phyloP scores from a whole-genome alignment of 2,113 vertebrate species.

The Crotophaga sulcirostris region DNA sequence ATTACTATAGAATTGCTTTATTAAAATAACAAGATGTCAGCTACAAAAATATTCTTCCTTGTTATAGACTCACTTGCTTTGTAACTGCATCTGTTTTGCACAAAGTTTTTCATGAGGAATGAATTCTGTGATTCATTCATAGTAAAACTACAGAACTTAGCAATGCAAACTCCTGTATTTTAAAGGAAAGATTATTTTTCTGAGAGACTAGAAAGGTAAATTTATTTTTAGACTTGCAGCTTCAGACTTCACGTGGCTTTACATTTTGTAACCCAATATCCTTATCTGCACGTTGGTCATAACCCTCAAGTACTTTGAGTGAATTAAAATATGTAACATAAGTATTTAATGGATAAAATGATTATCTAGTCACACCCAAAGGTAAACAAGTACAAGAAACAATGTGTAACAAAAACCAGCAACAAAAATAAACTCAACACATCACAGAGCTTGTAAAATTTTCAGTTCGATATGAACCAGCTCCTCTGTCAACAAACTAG shows the following conservation, averaged over 20 bases:
- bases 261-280: not conserved
- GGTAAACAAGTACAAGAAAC: not conserved
- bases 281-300: not conserved
- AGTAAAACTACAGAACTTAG: not conserved
- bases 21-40: not conserved
- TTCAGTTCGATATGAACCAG: not conserved
- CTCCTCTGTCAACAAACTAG: not conserved
- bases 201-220: not conserved
- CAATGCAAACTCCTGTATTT: not conserved
- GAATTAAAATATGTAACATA: not conserved
- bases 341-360: not conserved
- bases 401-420: not conserved
- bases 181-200: not conserved
- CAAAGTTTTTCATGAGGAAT: not conserved
- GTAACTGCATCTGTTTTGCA: not conserved
- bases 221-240: not conserved
- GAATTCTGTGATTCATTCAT: not conserved
- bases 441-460: not conserved
- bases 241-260: not conserved
- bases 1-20: not conserved
- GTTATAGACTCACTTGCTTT: not conserved
- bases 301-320: not conserved
- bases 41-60: not conserved
- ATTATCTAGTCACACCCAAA: rapidly evolving
- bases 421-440: not conserved